Conservation (phyloP, 2,113 vertebrate species). For the Zeus faber region DNA sequence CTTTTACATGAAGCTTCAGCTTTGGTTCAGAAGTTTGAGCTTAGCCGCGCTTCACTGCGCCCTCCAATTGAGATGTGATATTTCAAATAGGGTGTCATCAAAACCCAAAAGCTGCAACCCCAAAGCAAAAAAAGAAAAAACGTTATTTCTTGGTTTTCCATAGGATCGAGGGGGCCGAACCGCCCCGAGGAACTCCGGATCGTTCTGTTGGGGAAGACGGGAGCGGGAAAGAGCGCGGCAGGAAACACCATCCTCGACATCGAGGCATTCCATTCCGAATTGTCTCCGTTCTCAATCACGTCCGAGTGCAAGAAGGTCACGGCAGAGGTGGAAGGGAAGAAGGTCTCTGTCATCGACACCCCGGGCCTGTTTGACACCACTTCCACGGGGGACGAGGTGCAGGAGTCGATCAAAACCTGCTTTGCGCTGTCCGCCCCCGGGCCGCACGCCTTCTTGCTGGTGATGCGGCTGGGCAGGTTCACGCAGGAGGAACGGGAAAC, state of each 20-base stretch:
- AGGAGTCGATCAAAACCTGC: constrained; percentile 34
- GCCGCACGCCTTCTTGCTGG: constrained; percentile 61
- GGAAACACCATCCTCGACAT: constrained; percentile 59
- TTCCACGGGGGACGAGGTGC: constrained; percentile 6
- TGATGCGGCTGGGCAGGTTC: constrained; percentile 44
- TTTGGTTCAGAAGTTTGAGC: too few species aligned
- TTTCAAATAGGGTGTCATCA: too few species aligned
- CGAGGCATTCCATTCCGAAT: constrained; percentile 31
- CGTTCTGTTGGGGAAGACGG: constrained; percentile 56
- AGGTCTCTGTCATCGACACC: constrained; percentile 55
- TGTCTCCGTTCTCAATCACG: background rate
- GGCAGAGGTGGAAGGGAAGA: background rate
- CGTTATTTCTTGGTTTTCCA: too few species aligned
- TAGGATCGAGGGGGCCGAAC: too few species aligned
- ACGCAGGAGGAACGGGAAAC: constrained; percentile 41
- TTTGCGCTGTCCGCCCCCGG: constrained; percentile 51
- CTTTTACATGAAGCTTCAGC: too few species aligned
- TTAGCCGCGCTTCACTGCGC: too few species aligned
- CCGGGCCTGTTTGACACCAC: constrained; percentile 67
- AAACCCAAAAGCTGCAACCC: too few species aligned
- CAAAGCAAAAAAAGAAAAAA: too few species aligned
- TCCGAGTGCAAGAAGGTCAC: constrained; percentile 34
- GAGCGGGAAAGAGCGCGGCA: constrained; percentile 56
- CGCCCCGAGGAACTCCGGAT: too few species aligned
- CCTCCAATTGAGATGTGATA: too few species aligned